These are phyloP conservation scores for Epirrita christyi DNA, from an alignment of 2,888 invertebrate species.

Conservation along the genomic window DNA sequence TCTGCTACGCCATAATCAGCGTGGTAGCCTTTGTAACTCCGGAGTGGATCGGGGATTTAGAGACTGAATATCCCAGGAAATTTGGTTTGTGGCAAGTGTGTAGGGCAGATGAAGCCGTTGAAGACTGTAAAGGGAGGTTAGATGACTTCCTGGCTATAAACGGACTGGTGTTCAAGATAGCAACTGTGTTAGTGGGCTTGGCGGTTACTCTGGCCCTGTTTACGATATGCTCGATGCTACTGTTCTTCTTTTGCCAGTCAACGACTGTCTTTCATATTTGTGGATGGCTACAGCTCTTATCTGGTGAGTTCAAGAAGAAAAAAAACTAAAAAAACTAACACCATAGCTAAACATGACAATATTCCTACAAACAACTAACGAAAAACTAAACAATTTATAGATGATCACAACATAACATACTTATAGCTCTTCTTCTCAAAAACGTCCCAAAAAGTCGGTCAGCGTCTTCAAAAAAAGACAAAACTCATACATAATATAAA, in stretches of 20 bases:
- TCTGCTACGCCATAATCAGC: slow-evolving; percentile 98
- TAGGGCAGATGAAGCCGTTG: slow-evolving; percentile 89
- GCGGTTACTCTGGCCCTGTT: slow-evolving; percentile 94
- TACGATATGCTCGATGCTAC: slow-evolving; percentile 94
- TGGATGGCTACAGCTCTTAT: slow-evolving; percentile 97
- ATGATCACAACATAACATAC: not conserved
- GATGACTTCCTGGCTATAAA: slow-evolving; percentile 93
- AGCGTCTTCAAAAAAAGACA: slow-evolving; percentile 12
- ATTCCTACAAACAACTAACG: not conserved
- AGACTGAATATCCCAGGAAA: slow-evolving; percentile 94
- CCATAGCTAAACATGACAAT: too few species aligned
- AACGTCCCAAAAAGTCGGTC: slow-evolving; percentile 17
- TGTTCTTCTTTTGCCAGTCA: slow-evolving; percentile 97
- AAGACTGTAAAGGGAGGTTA: slow-evolving; percentile 93
- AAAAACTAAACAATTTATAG: not conserved
- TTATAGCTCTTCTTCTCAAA: not conserved
- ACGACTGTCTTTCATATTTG: slow-evolving; percentile 96
- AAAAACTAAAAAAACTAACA: too few species aligned
- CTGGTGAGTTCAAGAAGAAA: slow-evolving; percentile 87
- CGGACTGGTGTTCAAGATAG: slow-evolving; percentile 92
- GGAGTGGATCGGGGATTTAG: slow-evolving; percentile 94
- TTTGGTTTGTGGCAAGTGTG: slow-evolving; percentile 97
- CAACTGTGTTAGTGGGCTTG: slow-evolving; percentile 94
- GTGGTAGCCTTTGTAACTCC: slow-evolving; percentile 98
- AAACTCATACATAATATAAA: slow-evolving; percentile 28